Base-by-base conservation (phyloP, 1,140 invertebrate genomes). In the Bathynomus jamesi region DNA sequence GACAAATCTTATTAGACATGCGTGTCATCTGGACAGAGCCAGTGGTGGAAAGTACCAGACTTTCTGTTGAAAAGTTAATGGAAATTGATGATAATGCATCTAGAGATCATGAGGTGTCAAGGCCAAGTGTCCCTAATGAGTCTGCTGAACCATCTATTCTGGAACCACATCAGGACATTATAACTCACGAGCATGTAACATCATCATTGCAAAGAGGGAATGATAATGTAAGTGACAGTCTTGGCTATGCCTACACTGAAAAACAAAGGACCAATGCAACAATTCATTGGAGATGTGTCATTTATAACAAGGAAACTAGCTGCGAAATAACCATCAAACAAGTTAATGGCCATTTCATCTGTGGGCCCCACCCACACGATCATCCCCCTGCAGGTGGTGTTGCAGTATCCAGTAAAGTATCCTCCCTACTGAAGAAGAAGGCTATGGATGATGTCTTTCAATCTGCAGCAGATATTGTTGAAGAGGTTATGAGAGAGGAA, bases 251-350 rank as follows among this genome's bases (percentile, higher is more conserved):
- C 21, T 69, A 69, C 25, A 69, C 67, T 11, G n/a, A 60, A 28
- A 69, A 69, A 69, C 31, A 53, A 28, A 60, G 61, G 61, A 69
- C 40, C 4, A 13, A n/a, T 61, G 67, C 61, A 60, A 53, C 17
- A 17, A 53, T 69, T 2, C 67, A 69, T 28, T 69, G 67, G 67
- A 60, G 67, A 61, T 61, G 31, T 69, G 67, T 53, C 28, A 53
- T 69, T 17, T 24, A 28, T 11, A 69, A 69, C 29, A 60, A 69
- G 29, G 61, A 25, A 24, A 11, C n/a, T 13, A 69, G 28, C n/a
- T 69, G 46, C 67, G 21, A 28, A 61, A 28, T 24, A 60, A 61
- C 3, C 24, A 28, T 69, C 11, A 69, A 69, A 60, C 21, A 69
- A 69, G 46, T 28, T 24, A 53, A 69, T 25, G 66, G 25, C 5